phyloP scores from a whole-genome alignment of 2,113 vertebrate genomes.

The Dipodomys ordii region DNA sequence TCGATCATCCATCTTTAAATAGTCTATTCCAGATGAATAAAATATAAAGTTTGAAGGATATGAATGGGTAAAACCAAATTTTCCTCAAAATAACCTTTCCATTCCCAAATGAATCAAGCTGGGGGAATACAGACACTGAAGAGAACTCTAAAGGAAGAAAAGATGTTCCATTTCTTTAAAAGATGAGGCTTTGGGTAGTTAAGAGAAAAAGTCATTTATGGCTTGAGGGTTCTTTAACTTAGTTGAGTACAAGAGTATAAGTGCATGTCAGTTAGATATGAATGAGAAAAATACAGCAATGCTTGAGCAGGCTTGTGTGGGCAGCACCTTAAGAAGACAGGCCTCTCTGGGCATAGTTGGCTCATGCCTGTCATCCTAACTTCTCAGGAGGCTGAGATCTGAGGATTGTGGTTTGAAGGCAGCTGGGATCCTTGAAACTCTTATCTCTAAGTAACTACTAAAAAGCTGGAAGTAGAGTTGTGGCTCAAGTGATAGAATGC shows the following conservation, averaged over 20 bases:
- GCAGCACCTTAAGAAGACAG: not conserved
- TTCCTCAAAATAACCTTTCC: constrained; percentile 1
- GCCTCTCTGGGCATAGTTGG: too few species aligned
- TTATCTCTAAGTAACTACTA: too few species aligned
- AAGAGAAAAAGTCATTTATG: not conserved
- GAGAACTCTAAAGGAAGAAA: not conserved
- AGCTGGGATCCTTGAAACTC: too few species aligned
- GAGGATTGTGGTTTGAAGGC: too few species aligned
- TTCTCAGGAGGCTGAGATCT: too few species aligned
- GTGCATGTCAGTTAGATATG: too few species aligned
- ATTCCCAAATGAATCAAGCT: constrained; percentile 1
- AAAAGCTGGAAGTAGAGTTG: too few species aligned
- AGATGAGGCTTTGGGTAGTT: not conserved
- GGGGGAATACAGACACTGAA: not conserved
- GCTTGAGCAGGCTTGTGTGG: not conserved
- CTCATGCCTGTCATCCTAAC: too few species aligned
- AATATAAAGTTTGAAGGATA: not conserved
- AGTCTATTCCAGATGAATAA: constrained; percentile 15
- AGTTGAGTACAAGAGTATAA: not conserved
- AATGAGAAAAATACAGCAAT: not conserved
- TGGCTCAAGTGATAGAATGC: too few species aligned
- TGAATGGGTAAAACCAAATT: not conserved
- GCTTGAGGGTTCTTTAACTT: not conserved
- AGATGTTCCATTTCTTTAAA: too few species aligned
- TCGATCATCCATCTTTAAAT: not conserved